phyloP scores from a whole-genome alignment of 2,797 vertebrate species.

The Lophius americanus region DNA sequence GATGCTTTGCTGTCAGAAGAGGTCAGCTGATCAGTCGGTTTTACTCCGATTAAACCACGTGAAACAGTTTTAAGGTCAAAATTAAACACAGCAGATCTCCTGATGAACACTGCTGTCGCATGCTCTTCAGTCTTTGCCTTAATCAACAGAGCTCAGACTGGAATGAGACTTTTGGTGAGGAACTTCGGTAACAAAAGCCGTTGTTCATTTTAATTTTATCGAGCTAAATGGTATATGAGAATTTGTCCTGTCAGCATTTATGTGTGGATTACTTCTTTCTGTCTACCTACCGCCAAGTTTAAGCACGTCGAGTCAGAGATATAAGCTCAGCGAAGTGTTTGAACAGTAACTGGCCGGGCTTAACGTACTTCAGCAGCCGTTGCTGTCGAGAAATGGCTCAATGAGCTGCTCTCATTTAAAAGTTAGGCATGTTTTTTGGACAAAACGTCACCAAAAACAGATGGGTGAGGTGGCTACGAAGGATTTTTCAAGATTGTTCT shows the following conservation, averaged over 20 bases:
- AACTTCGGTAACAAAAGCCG: background rate
- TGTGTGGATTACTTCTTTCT: background rate
- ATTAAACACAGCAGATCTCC: background rate
- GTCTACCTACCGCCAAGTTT: too few relatives aligned
- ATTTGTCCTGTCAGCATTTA: background rate
- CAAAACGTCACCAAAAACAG: background rate
- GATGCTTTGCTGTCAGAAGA: background rate
- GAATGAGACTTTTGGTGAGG: background rate
- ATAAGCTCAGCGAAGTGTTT: conserved; percentile 24
- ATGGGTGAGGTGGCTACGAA: background rate
- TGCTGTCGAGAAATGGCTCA: conserved; percentile 16
- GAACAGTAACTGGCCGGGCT: background rate
- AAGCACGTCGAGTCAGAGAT: conserved; percentile 26
- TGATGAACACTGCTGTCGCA: background rate
- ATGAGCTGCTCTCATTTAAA: conserved; percentile 7
- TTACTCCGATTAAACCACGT: background rate
- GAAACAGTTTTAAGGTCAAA: conserved; percentile 6
- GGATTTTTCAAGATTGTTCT: background rate
- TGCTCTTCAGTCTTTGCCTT: too few relatives aligned
- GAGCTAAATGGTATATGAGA: background rate
- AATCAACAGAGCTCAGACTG: background rate
- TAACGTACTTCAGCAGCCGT: conserved; percentile 25
- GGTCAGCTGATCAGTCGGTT: background rate
- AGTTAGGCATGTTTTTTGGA: background rate
- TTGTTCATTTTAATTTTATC: background rate